Conservation (phyloP, 2,113 vertebrate genomes). For the Coregonus clupeaformis region DNA sequence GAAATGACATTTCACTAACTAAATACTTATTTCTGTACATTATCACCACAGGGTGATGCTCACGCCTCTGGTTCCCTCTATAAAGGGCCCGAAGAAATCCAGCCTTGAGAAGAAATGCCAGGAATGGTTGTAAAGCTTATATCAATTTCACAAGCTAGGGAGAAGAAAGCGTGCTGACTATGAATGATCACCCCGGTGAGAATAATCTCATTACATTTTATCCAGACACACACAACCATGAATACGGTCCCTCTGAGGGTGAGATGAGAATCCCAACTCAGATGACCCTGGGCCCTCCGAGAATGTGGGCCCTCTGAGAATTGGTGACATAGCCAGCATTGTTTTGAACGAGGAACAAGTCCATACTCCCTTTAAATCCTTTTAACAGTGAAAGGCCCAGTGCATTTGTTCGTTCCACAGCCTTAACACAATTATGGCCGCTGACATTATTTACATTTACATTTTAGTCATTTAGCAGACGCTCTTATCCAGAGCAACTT, state of each 20-base stretch:
- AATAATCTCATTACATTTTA: constrained; percentile 76
- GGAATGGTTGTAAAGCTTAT: constrained; percentile 80
- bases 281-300: constrained; percentile 41
- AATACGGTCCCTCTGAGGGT: constrained; percentile 50
- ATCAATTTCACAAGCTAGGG: constrained; percentile 74
- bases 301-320: constrained; percentile 37
- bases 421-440: background rate
- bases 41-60: constrained; percentile 62
- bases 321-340: constrained; percentile 42
- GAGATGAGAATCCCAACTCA: constrained; percentile 18
- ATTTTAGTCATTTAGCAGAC: too few relatives aligned
- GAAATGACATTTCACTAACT: background rate
- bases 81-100: constrained; percentile 54
- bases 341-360: constrained; percentile 37
- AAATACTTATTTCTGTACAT: background rate
- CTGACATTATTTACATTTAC: too few relatives aligned
- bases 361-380: constrained; percentile 55
- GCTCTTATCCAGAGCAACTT: too few relatives aligned
- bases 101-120: constrained; percentile 75
- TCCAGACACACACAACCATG: constrained; percentile 56
- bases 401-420: constrained; percentile 3
- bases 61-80: constrained; percentile 26
- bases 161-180: constrained; percentile 72
- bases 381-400: constrained; percentile 38
- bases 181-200: constrained; percentile 70